phyloP scores from a whole-genome alignment of 2,113 vertebrate genomes.

The Anthoscopus minutus region DNA sequence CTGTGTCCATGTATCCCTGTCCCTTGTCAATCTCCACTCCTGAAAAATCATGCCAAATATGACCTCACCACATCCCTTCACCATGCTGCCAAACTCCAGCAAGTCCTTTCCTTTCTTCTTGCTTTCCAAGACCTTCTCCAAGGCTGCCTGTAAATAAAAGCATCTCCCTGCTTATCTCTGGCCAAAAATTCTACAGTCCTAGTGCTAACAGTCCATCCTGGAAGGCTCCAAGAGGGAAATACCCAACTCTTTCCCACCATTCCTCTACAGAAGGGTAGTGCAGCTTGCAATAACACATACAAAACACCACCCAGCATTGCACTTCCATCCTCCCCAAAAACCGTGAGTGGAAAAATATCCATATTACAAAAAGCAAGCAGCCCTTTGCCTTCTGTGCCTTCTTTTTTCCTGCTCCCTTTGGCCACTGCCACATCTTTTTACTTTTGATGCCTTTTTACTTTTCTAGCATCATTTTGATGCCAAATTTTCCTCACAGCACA shows the following conservation, averaged over 20 bases:
- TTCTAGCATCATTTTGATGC: neutral
- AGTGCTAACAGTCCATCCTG: neutral
- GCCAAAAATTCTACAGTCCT: rapidly evolving
- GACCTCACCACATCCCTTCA: neutral
- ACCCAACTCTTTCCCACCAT: neutral
- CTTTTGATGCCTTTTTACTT: neutral
- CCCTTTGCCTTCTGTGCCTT: neutral
- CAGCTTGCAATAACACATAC: neutral
- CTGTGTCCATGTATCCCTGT: neutral
- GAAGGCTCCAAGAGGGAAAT: neutral
- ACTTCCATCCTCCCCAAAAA: neutral
- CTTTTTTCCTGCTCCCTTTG: neutral
- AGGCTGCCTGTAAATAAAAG: neutral
- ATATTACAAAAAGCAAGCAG: neutral
- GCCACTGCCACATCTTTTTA: neutral
- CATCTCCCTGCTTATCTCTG: neutral
- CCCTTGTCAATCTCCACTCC: neutral
- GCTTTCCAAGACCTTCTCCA: neutral
- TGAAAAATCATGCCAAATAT: neutral
- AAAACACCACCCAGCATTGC: neutral
- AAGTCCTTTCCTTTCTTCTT: neutral
- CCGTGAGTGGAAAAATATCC: neutral
- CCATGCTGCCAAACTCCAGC: rapidly evolving
- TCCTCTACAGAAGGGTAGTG: rapidly evolving
- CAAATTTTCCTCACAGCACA: neutral